These are phyloP conservation scores for Lycophotia porphyrea DNA, from an alignment of 2,888 invertebrate genomes.

Conservation along the genomic window DNA sequence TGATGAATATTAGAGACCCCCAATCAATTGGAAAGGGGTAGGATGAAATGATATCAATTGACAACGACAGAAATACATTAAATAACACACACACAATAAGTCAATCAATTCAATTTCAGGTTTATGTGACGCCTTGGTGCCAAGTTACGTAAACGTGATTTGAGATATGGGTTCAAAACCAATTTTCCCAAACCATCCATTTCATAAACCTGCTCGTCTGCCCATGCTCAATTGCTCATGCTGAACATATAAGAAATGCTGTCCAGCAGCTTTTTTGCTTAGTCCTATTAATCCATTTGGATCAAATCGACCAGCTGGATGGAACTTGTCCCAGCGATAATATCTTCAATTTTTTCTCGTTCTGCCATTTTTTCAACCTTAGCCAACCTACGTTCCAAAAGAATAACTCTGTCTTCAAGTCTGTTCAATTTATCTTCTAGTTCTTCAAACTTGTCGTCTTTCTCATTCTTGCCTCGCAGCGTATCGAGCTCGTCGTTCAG, in stretches of 20 bases:
- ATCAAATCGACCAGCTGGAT: slow-evolving; percentile 43
- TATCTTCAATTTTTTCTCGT: slow-evolving; percentile 20
- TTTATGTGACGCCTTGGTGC: not conserved
- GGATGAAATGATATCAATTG: not conserved
- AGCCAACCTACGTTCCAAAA: slow-evolving; percentile 69
- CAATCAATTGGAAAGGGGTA: not conserved
- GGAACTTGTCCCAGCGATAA: slow-evolving; percentile 16
- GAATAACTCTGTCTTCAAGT: slow-evolving; percentile 67
- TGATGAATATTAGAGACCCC: not conserved
- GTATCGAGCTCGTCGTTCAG: slow-evolving; percentile 70
- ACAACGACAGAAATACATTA: not conserved
- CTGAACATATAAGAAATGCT: slow-evolving; percentile 8
- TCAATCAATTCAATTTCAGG: not conserved
- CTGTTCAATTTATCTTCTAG: slow-evolving; percentile 63
- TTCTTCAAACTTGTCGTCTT: slow-evolving; percentile 56
- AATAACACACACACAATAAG: slow-evolving; percentile 10
- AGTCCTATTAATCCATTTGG: slow-evolving; percentile 16
- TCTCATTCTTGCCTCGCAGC: slow-evolving; percentile 48
- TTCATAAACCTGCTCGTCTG: not conserved
- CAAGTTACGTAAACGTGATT: not conserved
- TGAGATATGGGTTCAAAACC: not conserved
- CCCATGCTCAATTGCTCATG: not conserved
- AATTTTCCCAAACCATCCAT: not conserved
- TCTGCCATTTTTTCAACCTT: slow-evolving; percentile 61
- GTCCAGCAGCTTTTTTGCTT: not conserved